These are phyloP conservation scores for Colletes latitarsis DNA, from an alignment of 1,140 invertebrate species.

Conservation along the genomic window DNA sequence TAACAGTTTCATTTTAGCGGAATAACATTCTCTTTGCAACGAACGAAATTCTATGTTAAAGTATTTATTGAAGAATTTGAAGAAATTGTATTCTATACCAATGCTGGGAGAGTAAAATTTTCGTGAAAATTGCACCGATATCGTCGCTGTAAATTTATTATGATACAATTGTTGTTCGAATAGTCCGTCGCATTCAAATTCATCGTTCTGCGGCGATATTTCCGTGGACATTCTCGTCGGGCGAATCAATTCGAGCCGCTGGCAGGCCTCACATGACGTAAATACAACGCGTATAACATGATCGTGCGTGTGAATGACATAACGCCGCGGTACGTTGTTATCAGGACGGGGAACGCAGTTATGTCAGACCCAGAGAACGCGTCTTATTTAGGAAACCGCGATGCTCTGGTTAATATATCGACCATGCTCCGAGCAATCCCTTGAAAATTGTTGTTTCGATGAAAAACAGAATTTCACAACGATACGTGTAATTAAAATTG, in stretches of 20 bases:
- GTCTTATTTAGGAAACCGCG: not conserved
- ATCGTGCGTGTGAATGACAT: not conserved
- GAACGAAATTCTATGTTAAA: too few species aligned
- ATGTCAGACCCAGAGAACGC: not conserved
- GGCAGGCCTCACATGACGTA: constrained; percentile 14
- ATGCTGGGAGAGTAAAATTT: too few species aligned
- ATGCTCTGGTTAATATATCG: not conserved
- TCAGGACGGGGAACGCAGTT: not conserved
- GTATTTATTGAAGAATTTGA: too few species aligned
- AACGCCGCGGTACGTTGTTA: constrained; percentile 1
- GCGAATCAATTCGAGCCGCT: not conserved
- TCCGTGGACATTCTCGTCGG: not conserved
- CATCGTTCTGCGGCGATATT: not conserved
- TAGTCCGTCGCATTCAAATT: not conserved
- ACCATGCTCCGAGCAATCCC: not conserved
- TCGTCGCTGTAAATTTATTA: too few species aligned
- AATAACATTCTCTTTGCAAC: too few species aligned
- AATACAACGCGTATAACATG: constrained; percentile 1
- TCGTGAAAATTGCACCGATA: too few species aligned
- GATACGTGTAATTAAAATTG: too few species aligned
- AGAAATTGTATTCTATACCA: too few species aligned
- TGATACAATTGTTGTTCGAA: too few species aligned
- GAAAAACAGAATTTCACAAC: too few species aligned
- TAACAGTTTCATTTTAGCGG: too few species aligned
- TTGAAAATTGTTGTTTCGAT: too few species aligned